Evolutionary conservation across 2,797 vertebrate species (phyloP), one percentile per base, ranked within the genome.

Genomic region (Harpagifer antarcticus): DNA sequence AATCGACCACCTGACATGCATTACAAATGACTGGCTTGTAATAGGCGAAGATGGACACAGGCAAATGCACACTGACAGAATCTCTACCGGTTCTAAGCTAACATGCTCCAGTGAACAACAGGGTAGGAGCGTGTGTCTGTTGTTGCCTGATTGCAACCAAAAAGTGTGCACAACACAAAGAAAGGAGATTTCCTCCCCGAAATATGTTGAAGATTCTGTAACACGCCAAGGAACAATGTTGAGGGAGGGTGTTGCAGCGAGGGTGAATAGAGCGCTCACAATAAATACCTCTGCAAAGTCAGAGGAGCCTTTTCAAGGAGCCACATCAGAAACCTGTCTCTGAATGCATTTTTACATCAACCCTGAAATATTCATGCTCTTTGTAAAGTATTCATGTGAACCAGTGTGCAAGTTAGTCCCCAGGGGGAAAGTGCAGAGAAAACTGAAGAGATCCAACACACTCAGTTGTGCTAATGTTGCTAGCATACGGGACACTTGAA

Each of bases 331-430:
- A 93, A 93, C 90, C 81, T 88, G 87, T 84, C 81, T 87, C 81
- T 84, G 75, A 86, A 91, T 89, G 86, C 90, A 88, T 93, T 94
- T 91, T 89, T 86, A 93, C 89, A 91, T 92, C 89, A 86, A 89
- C 87, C 73, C 87, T 94, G 83, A 94, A 94, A 95, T 93, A 94
- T 94, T 94, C 82, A 93, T 90, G 77, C 69, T 91, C 86, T 91
- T 86, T 92, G 86, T 93, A 92, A 94, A 93, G 88, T 90, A 94
- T 93, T 94, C 85, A 93, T 94, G 90, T 85, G 89, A 93, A 92
- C 89, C 91, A 90, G 81, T 90, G 88, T 90, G 92, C 86, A 76
- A 87, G 88, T 89, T 88, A 86, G 86, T 93, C 92, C 89, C 91
- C 37, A 1, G 83, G 79, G 87, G 84, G 59, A 85, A 81, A 75